Evolutionary conservation across 2,113 vertebrate species (phyloP).

Genomic region (Xiphophorus maculatus): DNA sequence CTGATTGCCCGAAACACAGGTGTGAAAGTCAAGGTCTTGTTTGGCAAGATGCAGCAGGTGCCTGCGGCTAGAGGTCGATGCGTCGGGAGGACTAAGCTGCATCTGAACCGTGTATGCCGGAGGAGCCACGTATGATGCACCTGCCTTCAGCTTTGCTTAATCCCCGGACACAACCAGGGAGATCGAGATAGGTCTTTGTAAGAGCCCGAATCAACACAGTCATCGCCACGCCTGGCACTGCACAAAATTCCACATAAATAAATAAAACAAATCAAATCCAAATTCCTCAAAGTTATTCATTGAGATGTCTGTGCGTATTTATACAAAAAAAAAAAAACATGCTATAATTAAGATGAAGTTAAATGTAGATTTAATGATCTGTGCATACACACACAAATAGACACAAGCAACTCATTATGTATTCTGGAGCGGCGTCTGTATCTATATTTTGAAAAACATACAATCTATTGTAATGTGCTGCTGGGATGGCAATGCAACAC

Average conservation of each 20-base stretch:
- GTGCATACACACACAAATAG: slow-evolving; percentile 1
- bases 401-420: slow-evolving; percentile 22
- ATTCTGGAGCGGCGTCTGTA: slow-evolving; percentile 60
- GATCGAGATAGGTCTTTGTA: slow-evolving; percentile 42
- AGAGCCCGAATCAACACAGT: slow-evolving; percentile 34
- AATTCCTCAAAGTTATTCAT: not conserved
- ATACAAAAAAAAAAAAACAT: not conserved
- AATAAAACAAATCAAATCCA: not conserved
- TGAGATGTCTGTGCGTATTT: not conserved
- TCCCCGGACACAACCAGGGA: slow-evolving; percentile 51
- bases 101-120: slow-evolving; percentile 43
- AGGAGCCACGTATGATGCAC: slow-evolving; percentile 25
- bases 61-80: slow-evolving; percentile 37
- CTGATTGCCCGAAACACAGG: slow-evolving; percentile 11
- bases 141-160: slow-evolving; percentile 56
- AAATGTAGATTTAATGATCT: slow-evolving; percentile 3
- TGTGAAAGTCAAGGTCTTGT: slow-evolving; percentile 30
- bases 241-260: not conserved
- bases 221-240: slow-evolving; percentile 6
- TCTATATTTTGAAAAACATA: slow-evolving; percentile 52
- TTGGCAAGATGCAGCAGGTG: slow-evolving; percentile 22
- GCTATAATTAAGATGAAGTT: not conserved
- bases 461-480: slow-evolving; percentile 51
- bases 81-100: slow-evolving; percentile 50
- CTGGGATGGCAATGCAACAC: slow-evolving; percentile 30